Evolutionary conservation across 2,113 vertebrate species (phyloP).

Genomic region (Cyanistes caeruleus): DNA sequence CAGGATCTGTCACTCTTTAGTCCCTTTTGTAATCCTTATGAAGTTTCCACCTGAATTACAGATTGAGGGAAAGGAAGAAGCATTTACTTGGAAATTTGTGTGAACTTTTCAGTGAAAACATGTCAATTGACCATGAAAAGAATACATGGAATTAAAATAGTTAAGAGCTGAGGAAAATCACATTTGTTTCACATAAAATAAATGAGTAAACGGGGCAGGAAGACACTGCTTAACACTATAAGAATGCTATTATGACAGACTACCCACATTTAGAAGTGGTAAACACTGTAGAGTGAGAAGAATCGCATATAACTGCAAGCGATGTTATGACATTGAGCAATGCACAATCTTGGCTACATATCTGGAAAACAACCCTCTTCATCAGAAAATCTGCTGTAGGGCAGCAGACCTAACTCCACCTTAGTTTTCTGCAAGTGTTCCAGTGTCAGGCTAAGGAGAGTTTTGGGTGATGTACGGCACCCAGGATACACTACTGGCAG

Average conservation of each 20-base stretch:
- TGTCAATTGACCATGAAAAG: not conserved
- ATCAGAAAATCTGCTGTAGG: not conserved
- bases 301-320: not conserved
- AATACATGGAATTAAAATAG: not conserved
- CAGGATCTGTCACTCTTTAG: not conserved
- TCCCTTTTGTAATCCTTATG: not conserved
- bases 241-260: conserved; percentile 14
- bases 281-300: not conserved
- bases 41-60: not conserved
- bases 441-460: not conserved
- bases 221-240: not conserved
- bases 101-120: not conserved
- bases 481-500: not conserved
- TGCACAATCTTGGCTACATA: not conserved
- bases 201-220: not conserved
- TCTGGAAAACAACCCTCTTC: not conserved
- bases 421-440: not conserved
- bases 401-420: not conserved
- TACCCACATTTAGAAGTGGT: not conserved
- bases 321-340: not conserved
- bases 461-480: not conserved
- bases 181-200: conserved; percentile 10
- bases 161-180: not conserved
- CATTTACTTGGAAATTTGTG: not conserved
- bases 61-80: not conserved